Percentiles rank a stretch among this genome's conserved stretches.
phyloP scores from a whole-genome alignment of 1,140 invertebrate genomes.

The Stegodyphus dumicola region DNA sequence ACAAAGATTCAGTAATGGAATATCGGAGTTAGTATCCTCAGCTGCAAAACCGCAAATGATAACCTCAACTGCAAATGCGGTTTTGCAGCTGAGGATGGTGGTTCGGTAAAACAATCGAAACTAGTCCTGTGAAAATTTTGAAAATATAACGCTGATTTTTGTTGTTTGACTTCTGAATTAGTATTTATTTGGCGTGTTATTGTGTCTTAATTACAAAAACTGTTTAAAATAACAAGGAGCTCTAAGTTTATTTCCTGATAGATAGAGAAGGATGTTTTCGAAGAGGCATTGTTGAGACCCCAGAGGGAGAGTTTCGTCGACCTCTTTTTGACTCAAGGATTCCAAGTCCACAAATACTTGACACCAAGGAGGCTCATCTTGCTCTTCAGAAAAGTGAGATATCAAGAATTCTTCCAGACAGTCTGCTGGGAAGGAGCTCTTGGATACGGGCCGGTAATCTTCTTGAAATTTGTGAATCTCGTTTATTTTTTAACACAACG shows the following conservation, averaged over 20 bases:
- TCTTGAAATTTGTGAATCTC: not conserved
- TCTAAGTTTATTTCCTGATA: conserved; percentile 39
- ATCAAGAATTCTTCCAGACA: conserved; percentile 69
- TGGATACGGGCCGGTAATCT: conserved; percentile 63
- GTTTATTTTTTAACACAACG: not conserved
- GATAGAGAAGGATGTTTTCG: conserved; percentile 69
- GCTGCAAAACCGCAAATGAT: no score
- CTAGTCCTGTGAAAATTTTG: no score
- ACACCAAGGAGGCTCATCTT: conserved; percentile 66
- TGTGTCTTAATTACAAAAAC: no score
- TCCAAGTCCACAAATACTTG: conserved; percentile 68
- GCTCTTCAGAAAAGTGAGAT: conserved; percentile 67
- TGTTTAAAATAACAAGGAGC: no score
- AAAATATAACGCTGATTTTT: no score
- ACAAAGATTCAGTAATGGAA: no score
- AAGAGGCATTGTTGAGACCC: conserved; percentile 67
- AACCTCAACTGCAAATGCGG: no score
- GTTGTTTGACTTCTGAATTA: no score
- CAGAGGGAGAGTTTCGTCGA: conserved; percentile 70
- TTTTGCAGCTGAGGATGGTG: no score
- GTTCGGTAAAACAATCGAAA: no score
- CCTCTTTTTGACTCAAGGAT: conserved; percentile 69
- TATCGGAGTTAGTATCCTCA: no score
- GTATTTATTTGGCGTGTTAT: no score
- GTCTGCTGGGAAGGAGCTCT: conserved; percentile 69